Evolutionary conservation across 2,888 invertebrate species (phyloP).

Genomic region (Scrobipalpa atriplicella): DNA sequence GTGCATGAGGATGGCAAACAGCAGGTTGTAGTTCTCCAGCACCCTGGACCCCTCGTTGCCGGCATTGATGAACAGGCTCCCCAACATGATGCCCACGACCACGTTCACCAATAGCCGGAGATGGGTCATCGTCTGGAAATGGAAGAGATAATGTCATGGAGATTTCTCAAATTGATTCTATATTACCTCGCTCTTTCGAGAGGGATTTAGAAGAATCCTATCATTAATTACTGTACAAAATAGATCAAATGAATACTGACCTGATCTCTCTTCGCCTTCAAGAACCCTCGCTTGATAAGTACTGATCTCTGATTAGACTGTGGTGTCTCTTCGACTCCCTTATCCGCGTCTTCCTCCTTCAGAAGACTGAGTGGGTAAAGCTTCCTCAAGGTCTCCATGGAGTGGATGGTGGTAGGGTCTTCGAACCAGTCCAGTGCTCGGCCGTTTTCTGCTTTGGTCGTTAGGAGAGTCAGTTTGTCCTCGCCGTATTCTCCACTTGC

Average conservation of each 20-base stretch:
- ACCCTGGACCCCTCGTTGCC: slow-evolving; percentile 90
- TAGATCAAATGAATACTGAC: slow-evolving; percentile 59
- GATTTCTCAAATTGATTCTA: no score
- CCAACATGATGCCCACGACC: slow-evolving; percentile 89
- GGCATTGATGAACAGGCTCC: slow-evolving; percentile 87
- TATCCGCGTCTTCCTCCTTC: slow-evolving; percentile 64
- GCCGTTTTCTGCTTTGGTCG: slow-evolving; percentile 87
- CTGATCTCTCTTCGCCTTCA: slow-evolving; percentile 89
- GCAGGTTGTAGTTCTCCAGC: slow-evolving; percentile 91
- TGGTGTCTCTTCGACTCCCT: slow-evolving; percentile 86
- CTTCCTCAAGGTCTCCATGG: slow-evolving; percentile 82
- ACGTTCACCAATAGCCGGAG: slow-evolving; percentile 89
- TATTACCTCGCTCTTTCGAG: no score
- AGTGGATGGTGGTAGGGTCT: slow-evolving; percentile 78
- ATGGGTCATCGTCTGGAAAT: slow-evolving; percentile 88
- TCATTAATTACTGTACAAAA: no score
- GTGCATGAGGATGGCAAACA: slow-evolving; percentile 96
- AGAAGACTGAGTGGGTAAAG: slow-evolving; percentile 78
- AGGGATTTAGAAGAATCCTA: no score
- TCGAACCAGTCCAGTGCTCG: slow-evolving; percentile 86
- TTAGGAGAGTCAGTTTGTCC: slow-evolving; percentile 87
- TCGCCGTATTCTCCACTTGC: slow-evolving; percentile 96
- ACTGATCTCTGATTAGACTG: slow-evolving; percentile 87
- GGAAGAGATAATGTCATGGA: background rate
- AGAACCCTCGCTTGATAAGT: slow-evolving; percentile 86